Evolutionary conservation across 2,888 invertebrate species (phyloP).

Genomic region (Agapostemon virescens): DNA sequence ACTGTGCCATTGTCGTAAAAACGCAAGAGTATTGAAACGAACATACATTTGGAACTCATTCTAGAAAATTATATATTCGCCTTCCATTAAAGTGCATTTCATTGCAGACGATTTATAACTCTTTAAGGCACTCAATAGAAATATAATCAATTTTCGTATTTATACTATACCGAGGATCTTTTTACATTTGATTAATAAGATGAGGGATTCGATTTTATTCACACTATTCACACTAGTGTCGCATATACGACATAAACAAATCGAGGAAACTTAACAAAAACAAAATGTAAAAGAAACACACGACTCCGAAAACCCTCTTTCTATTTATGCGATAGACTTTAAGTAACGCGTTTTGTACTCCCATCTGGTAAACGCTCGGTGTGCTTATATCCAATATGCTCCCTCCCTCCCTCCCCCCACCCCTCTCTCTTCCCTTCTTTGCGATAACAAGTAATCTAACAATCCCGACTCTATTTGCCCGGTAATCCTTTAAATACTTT

Average conservation of each 20-base stretch:
- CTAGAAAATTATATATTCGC: constrained; percentile 35
- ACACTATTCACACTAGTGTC: constrained; percentile 50
- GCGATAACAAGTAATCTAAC: constrained; percentile 1
- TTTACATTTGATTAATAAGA: constrained; percentile 32
- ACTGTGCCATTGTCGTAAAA: constrained; percentile 5
- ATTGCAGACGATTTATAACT: constrained; percentile 38
- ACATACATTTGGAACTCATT: constrained; percentile 17
- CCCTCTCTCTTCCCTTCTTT: background rate
- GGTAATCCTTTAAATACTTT: background rate
- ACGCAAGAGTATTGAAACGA: constrained; percentile 28
- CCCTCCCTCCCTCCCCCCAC: background rate
- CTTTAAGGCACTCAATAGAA: constrained; percentile 66
- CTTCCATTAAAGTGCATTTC: constrained; percentile 36
- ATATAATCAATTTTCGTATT: constrained; percentile 46
- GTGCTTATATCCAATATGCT: constrained; percentile 14
- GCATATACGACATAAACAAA: constrained; percentile 23
- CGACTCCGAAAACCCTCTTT: constrained; percentile 19
- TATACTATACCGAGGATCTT: constrained; percentile 45
- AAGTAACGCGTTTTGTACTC: constrained; percentile 52
- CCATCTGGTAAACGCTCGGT: constrained; percentile 16
- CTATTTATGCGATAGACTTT: constrained; percentile 30
- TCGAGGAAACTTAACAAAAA: constrained; percentile 27
- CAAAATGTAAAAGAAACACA: background rate
- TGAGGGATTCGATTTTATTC: constrained; percentile 45
- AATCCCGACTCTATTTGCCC: constrained; percentile 7